Percentiles rank a stretch among this genome's conserved stretches.
Evolutionary conservation across 2,113 vertebrate genomes (phyloP).

Genomic region (Cathartes aura): DNA sequence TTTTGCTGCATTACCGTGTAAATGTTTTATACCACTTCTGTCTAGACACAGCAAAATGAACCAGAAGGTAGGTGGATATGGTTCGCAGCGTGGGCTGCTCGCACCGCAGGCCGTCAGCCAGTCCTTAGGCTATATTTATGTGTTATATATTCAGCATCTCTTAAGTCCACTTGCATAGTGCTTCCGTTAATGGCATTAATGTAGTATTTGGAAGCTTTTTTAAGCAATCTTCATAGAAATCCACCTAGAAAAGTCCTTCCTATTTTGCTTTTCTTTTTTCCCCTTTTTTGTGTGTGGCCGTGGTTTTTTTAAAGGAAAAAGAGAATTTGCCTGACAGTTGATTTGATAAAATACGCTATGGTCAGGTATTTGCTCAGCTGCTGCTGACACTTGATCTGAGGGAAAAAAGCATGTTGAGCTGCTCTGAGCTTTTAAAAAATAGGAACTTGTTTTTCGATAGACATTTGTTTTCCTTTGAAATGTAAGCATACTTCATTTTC

Average conservation of each 20-base stretch:
- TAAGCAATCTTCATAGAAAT: not conserved
- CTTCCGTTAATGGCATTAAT: not conserved
- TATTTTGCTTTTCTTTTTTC: not conserved
- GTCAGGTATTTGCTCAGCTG: not conserved
- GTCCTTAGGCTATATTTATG: not conserved
- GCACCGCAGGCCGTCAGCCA: accelerated
- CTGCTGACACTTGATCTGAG: not conserved
- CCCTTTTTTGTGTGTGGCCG: accelerated
- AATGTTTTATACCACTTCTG: not conserved
- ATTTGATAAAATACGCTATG: slow-evolving; percentile 1
- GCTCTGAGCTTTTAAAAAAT: not conserved
- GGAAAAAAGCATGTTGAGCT: not conserved
- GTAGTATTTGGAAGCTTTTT: not conserved
- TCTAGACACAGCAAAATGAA: not conserved
- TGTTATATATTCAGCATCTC: not conserved
- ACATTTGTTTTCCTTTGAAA: not conserved
- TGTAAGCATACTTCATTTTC: not conserved
- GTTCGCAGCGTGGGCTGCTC: not conserved
- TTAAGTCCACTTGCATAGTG: not conserved
- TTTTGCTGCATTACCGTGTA: not conserved
- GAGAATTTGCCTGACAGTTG: not conserved
- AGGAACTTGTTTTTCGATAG: not conserved
- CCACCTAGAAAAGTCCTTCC: not conserved
- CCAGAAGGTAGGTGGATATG: not conserved
- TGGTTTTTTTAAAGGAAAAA: not conserved